Evolutionary conservation across 1,140 invertebrate species (phyloP), one percentile per base, ranked within the genome.

Genomic region (Leptinotarsa texana): DNA sequence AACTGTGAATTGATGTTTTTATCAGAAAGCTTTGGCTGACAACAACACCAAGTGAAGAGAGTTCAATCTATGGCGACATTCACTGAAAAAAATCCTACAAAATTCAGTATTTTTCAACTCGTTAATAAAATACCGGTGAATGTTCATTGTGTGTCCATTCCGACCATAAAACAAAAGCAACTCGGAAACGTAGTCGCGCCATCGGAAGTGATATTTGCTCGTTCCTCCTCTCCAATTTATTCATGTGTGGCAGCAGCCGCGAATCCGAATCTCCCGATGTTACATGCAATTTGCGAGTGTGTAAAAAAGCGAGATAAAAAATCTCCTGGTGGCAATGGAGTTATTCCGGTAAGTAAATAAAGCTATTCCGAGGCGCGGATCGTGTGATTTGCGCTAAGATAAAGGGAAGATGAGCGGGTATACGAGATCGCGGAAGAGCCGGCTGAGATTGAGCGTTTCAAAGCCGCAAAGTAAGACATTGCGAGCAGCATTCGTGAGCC

Each of bases 331-430:
- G 76, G 76, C 74, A 73, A 78, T 75, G 67, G 74, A 77, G 75
- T 75, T 77, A 79, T 79, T 77, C 76, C 72, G 76, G 76, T 79
- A 79, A 79, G 78, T 79, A 79, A 79, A 79, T 79, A 79, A 79
- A 79, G 78, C 78, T 69, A 79, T 79, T 79, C 63, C 71, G 74
- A 77, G 75, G 77, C 74, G 77, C 73, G 75, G 75, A 77, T 77
- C 73, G 73, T 77, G 75, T 77, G 78, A 77, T 79, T 77, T 77
- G 75, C 73, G 72, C 69, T 73, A 62, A 79, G 72, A 77, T 77
- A 77, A 77, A 79, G 68, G 72, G 51, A 74, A 72, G 72, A 63
- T 73, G 76, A 74, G 67, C 68, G 69, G 70, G 63, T 75, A 63
- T 74, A 68, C 48, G 74, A 75, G 65, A 75, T 75, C 76, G 70